These are phyloP conservation scores for Oenanthe melanoleuca DNA, from an alignment of 2,113 vertebrate species.

Conservation along the genomic window DNA sequence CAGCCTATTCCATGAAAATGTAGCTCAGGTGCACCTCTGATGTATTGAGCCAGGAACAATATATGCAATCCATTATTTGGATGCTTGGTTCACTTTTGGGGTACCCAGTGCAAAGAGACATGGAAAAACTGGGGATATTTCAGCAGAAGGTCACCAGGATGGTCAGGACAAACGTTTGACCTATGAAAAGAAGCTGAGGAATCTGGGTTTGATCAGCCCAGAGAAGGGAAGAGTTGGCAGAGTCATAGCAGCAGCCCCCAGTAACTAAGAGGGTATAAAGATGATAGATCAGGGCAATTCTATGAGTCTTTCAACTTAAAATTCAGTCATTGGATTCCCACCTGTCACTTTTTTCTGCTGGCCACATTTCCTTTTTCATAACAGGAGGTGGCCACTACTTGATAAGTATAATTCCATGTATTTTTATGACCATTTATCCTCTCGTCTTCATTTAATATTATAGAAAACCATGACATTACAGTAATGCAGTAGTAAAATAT, in stretches of 20 bases:
- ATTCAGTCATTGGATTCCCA: neutral
- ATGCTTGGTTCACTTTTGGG: neutral
- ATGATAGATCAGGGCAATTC: neutral
- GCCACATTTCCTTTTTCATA: neutral
- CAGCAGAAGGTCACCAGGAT: neutral
- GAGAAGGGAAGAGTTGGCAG: neutral
- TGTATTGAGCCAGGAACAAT: neutral
- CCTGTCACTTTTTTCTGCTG: neutral
- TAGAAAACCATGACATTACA: neutral
- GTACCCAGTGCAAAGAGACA: neutral
- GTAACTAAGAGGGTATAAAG: neutral
- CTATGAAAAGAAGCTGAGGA: neutral
- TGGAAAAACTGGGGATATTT: neutral
- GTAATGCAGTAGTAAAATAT: neutral
- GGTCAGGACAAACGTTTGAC: neutral
- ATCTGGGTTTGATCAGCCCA: neutral
- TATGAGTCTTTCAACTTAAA: neutral
- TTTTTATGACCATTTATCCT: neutral
- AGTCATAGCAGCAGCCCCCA: neutral
- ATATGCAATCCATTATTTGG: neutral
- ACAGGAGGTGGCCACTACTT: neutral
- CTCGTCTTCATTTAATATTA: neutral
- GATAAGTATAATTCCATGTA: neutral
- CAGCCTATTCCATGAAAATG: neutral
- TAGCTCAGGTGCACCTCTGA: neutral